phyloP scores from a whole-genome alignment of 2,888 invertebrate genomes.

The Pseudococcus jackbeardsleyi region DNA sequence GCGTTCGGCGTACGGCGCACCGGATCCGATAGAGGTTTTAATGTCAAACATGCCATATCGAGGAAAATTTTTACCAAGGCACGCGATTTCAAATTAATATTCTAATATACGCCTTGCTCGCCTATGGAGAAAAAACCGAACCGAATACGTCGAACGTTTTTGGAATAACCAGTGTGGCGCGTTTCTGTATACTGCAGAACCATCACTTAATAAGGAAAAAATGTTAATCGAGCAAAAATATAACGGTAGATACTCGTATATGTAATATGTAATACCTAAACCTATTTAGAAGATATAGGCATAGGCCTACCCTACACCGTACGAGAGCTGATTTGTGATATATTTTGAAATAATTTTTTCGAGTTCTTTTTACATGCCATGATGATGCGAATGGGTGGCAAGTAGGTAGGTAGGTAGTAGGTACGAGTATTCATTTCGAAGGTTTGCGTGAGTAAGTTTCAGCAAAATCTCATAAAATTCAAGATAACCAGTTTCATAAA shows the following conservation, averaged over 20 bases:
- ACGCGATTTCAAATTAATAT: conserved; percentile 45
- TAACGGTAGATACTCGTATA: no score
- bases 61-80: background rate
- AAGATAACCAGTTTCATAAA: background rate
- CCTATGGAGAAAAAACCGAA: background rate
- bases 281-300: conserved; percentile 25
- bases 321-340: background rate
- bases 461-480: background rate
- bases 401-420: no score
- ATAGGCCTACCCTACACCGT: no score
- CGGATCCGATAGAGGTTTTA: background rate
- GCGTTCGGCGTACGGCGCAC: background rate
- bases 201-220: background rate
- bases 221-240: background rate
- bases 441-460: background rate
- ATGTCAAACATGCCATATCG: conserved; percentile 23
- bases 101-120: background rate
- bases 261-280: no score
- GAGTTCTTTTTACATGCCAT: background rate
- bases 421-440: background rate
- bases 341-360: background rate
- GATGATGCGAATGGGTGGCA: background rate
- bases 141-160: background rate
- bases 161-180: conserved; percentile 18
- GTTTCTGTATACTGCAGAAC: background rate